Evolutionary conservation across 1,140 invertebrate genomes (phyloP), one percentile per base, ranked within the genome.

Genomic region (Agrypnia vestita): DNA sequence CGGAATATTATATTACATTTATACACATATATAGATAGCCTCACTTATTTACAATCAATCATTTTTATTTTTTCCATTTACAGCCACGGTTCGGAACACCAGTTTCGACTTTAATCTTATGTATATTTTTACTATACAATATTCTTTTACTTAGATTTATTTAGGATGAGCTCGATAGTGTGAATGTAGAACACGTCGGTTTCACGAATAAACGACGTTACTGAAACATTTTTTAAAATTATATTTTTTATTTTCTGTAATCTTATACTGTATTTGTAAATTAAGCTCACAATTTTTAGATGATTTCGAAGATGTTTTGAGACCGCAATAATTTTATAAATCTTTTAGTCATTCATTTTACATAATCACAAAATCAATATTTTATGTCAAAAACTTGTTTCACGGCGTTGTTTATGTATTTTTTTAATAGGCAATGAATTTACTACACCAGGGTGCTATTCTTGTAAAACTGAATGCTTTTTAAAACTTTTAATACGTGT

Each of bases 401-500:
- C 25, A 25, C 0, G 15, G 25, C 15, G 25, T 67, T 67, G 44
- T 44, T 55, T 25, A 67, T 8, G 25, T 46, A 46, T 71, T 46
- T 49, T 71, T 53, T 71, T 53, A 46, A 49, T 71, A 71, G 17
- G 49, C 67, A 21, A 71, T 71, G 17, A 71, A 71, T 71, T 19
- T 47, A 71, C 62, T 67, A 47, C 43, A 67, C 12, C 62, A 67
- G 62, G 62, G 62, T 67, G 62, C 62, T 67, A 67, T 46, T 46
- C 25, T 35, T 35, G 25, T 35, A 35, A n/a, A n/a, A 35, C 25
- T 35, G 25, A 35, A 35, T 35, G 25, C 25, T 35, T 35, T 35
- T 35, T 35, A 35, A 35, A 35, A 35, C 62, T 67, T n/a, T 47
- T 67, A 46, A 44, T 15, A 44, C 44, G 13, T 61, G 44, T 46